Conservation (phyloP, 2,113 vertebrate species). For the Peromyscus leucopus region DNA sequence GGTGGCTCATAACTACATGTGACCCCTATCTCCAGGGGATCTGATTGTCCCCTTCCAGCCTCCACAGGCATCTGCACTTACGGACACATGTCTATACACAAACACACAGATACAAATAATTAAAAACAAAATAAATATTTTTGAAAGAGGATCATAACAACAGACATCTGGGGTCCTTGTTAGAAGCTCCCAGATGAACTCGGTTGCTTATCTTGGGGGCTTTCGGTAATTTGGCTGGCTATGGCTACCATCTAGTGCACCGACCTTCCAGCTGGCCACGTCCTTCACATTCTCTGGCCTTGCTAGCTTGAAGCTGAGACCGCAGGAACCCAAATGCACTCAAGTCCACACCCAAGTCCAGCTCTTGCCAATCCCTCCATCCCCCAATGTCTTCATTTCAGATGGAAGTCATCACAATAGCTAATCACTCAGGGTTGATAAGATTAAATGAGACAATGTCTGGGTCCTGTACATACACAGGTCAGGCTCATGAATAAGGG, state of each 20-base stretch:
- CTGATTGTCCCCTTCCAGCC: background rate
- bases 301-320: background rate
- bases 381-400: background rate
- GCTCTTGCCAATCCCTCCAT: background rate
- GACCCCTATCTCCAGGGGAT: background rate
- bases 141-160: background rate
- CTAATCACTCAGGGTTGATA: too few species aligned
- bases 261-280: rapidly evolving
- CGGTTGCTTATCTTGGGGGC: rapidly evolving
- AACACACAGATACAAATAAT: background rate
- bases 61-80: background rate
- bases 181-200: too few species aligned
- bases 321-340: background rate
- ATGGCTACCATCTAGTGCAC: background rate
- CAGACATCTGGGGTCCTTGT: rapidly evolving
- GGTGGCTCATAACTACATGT: background rate
- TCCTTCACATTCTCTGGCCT: rapidly evolving
- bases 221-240: too few species aligned
- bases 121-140: background rate
- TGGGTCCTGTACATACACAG: rapidly evolving
- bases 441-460: background rate
- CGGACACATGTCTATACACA: background rate
- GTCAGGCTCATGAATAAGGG: background rate
- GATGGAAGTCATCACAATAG: background rate
- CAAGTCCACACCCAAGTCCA: rapidly evolving